Percentiles rank a stretch among this genome's conserved stretches.
Evolutionary conservation across 1,140 invertebrate genomes (phyloP).

Genomic region (Formica exsecta): DNA sequence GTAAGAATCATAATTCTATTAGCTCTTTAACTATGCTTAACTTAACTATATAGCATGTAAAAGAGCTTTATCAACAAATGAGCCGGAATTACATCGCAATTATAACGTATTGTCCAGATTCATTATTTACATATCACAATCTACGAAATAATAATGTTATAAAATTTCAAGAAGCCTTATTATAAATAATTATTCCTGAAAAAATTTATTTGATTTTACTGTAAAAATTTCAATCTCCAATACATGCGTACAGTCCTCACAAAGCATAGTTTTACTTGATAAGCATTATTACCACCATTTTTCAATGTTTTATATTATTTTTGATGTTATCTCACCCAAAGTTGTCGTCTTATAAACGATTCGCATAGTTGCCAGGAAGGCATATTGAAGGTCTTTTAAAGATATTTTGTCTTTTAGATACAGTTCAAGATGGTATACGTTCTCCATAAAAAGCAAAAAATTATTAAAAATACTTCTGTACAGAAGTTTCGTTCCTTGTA

Average conservation of each 20-base stretch:
- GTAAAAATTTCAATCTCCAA: too few relatives aligned
- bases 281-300: not conserved
- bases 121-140: too few relatives aligned
- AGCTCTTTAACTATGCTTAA: not conserved
- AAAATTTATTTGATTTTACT: too few relatives aligned
- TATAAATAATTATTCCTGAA: too few relatives aligned
- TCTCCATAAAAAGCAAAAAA: not conserved
- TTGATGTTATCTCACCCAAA: not conserved
- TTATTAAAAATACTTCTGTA: slow-evolving; percentile 30
- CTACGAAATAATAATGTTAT: too few relatives aligned
- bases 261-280: not conserved
- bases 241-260: not conserved
- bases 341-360: too few relatives aligned
- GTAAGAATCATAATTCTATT: slow-evolving; percentile 9
- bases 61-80: too few relatives aligned
- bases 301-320: not conserved
- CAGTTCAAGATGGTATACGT: slow-evolving; percentile 11
- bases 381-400: too few relatives aligned
- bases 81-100: too few relatives aligned
- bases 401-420: not conserved
- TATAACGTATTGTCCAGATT: too few relatives aligned
- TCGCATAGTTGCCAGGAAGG: too few relatives aligned
- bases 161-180: too few relatives aligned
- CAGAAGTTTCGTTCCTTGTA: slow-evolving; percentile 14
- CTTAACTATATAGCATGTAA: not conserved